phyloP scores from a whole-genome alignment of 2,113 vertebrate species.

The Cinclus mexicanus region DNA sequence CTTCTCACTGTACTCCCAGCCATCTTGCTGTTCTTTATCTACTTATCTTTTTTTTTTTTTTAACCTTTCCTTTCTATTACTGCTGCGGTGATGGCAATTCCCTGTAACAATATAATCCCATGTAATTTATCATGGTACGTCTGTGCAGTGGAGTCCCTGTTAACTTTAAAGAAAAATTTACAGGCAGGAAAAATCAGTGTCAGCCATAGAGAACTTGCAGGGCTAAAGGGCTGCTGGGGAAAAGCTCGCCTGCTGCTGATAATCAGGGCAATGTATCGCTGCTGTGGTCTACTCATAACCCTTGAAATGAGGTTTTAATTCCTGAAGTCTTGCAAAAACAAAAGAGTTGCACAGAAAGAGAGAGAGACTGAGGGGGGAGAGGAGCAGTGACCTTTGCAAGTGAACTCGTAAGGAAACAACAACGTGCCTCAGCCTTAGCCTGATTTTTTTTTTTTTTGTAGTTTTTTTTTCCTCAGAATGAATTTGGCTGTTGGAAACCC shows the following conservation, averaged over 20 bases:
- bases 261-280: slow-evolving; percentile 9
- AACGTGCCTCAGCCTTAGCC: background rate
- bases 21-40: background rate
- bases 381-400: slow-evolving; percentile 43
- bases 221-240: background rate
- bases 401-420: slow-evolving; percentile 31
- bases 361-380: background rate
- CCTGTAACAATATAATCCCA: slow-evolving; percentile 39
- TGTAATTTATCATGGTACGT: background rate
- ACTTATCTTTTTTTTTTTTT: background rate
- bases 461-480: background rate
- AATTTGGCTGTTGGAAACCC: slow-evolving; percentile 1
- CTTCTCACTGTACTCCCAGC: background rate
- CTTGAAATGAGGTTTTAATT: slow-evolving; percentile 63
- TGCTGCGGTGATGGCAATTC: slow-evolving; percentile 47
- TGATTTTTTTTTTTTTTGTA: background rate
- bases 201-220: background rate
- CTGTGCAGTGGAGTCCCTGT: background rate
- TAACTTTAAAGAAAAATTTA: background rate
- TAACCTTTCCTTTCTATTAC: background rate
- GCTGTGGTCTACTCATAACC: slow-evolving; percentile 37
- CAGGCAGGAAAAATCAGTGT: slow-evolving; percentile 1
- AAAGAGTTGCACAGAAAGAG: slow-evolving; percentile 13
- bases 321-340: slow-evolving; percentile 51
- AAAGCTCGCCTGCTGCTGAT: slow-evolving; percentile 21